These are phyloP conservation scores for Podarcis muralis DNA, from an alignment of 2,113 vertebrate genomes.

Conservation along the genomic window DNA sequence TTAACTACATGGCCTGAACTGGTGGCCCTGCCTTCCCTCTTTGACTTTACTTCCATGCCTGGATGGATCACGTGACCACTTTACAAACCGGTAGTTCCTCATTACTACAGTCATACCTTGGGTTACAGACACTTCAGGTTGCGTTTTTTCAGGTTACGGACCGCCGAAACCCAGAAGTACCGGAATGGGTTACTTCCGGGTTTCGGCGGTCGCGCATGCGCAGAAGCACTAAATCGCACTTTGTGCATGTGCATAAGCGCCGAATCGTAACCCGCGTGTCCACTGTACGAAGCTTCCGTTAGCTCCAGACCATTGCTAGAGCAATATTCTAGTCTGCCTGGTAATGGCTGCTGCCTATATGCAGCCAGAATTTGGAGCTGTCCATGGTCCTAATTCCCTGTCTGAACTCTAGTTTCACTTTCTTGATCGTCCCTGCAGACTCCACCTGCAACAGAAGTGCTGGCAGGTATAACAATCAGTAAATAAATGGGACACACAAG, in stretches of 20 bases:
- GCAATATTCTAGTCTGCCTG: background rate
- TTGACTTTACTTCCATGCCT: background rate
- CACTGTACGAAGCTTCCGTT: background rate
- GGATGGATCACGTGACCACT: background rate
- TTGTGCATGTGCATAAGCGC: too few relatives aligned
- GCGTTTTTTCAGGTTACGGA: too few relatives aligned
- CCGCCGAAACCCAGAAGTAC: too few relatives aligned
- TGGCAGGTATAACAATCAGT: background rate
- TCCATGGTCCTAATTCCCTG: background rate
- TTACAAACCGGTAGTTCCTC: background rate
- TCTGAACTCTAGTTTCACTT: background rate
- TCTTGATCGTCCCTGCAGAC: background rate
- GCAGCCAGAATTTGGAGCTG: background rate
- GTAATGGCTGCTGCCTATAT: background rate
- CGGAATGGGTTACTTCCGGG: too few relatives aligned
- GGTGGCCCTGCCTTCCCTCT: background rate
- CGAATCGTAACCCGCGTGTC: too few relatives aligned
- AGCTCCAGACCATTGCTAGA: background rate
- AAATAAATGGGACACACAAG: background rate
- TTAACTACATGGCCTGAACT: background rate
- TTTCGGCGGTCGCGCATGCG: too few relatives aligned
- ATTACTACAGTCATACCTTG: background rate
- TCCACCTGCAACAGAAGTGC: background rate
- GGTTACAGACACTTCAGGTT: too few relatives aligned
- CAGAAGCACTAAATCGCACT: too few relatives aligned